Evolutionary conservation across 2,797 vertebrate species (phyloP).

Genomic region (Muraenolepis orangiensis): DNA sequence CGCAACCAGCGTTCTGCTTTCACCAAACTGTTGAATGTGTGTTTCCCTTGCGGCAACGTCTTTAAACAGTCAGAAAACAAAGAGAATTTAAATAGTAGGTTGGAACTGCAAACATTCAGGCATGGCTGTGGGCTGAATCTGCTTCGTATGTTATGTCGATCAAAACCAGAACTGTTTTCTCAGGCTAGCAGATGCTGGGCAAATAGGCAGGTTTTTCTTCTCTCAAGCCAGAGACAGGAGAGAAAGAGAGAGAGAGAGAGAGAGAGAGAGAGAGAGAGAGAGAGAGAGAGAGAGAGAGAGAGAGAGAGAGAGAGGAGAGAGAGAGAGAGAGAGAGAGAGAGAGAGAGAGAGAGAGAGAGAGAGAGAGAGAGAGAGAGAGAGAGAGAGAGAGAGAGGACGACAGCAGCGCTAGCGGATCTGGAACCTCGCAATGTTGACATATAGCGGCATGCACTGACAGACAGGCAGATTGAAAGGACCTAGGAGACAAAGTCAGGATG

Average conservation of each 20-base stretch:
- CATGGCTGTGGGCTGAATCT: slow-evolving; percentile 56
- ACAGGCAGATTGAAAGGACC: slow-evolving; percentile 38
- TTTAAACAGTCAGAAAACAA: slow-evolving; percentile 36
- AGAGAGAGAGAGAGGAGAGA: no score
- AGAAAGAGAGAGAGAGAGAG: background rate
- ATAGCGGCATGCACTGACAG: slow-evolving; percentile 43
- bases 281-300: no score
- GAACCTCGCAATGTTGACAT: slow-evolving; percentile 51
- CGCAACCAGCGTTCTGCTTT: background rate
- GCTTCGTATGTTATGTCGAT: slow-evolving; percentile 46
- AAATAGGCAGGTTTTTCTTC: no score
- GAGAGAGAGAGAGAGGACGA: background rate
- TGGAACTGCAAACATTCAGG: slow-evolving; percentile 50
- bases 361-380: background rate
- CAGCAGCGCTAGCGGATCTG: slow-evolving; percentile 37
- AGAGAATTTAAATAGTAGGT: slow-evolving; percentile 66
- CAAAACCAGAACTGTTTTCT: slow-evolving; percentile 53
- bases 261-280: background rate
- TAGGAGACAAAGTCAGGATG: slow-evolving; percentile 83
- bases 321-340: no score
- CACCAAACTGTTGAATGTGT: background rate
- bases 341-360: no score
- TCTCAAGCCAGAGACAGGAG: no score
- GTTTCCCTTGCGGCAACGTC: background rate
- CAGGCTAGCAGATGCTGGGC: slow-evolving; percentile 22